Percentiles rank a stretch among this genome's conserved stretches.
phyloP scores from a whole-genome alignment of 2,797 vertebrate species.

The Rhinophrynus dorsalis region DNA sequence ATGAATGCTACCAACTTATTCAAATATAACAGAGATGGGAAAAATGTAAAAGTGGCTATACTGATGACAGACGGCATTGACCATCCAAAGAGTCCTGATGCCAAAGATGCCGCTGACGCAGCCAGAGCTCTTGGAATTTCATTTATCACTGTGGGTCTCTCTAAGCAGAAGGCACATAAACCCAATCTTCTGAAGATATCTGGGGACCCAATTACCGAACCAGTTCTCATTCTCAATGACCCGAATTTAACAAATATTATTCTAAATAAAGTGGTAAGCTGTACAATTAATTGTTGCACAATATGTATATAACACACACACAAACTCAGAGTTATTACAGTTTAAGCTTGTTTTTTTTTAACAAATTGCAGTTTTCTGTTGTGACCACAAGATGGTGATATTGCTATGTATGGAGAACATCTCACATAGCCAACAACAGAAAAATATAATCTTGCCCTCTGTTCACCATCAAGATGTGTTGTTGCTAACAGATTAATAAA shows the following conservation, averaged over 20 bases:
- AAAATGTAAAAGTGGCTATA: slow-evolving; percentile 72
- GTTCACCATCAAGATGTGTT: no score
- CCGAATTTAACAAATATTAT: slow-evolving; percentile 69
- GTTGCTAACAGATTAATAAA: no score
- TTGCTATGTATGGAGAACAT: no score
- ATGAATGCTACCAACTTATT: slow-evolving; percentile 80
- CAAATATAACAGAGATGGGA: slow-evolving; percentile 67
- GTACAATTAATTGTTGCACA: neutral
- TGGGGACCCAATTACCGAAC: slow-evolving; percentile 69
- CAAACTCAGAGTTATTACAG: no score
- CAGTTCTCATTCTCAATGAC: slow-evolving; percentile 76
- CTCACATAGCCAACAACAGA: no score
- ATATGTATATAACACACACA: no score
- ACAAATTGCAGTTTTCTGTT: no score
- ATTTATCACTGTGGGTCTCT: slow-evolving; percentile 80
- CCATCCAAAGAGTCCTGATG: slow-evolving; percentile 81
- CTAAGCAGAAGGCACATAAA: slow-evolving; percentile 66
- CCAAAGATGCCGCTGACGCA: slow-evolving; percentile 66
- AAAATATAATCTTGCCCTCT: no score
- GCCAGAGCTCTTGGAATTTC: slow-evolving; percentile 76
- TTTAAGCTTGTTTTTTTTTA: no score
- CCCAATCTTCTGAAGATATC: slow-evolving; percentile 76
- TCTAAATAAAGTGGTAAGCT: slow-evolving; percentile 76
- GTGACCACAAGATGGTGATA: no score
- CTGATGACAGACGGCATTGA: slow-evolving; percentile 86